Conservation (phyloP, 2,888 invertebrate genomes). For the Luperina testacea region DNA sequence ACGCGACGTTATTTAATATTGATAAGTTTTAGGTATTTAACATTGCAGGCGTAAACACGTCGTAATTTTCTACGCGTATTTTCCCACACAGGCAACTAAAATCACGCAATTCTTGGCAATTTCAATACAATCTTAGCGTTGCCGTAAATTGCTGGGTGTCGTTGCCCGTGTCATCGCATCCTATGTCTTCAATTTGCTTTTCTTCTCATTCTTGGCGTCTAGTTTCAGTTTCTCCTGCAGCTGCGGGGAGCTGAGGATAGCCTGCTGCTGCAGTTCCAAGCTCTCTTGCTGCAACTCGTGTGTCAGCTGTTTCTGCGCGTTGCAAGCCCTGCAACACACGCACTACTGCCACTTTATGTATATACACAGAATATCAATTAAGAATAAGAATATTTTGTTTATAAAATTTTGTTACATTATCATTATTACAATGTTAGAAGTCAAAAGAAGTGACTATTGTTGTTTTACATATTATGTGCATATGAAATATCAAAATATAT, state of each 20-base stretch:
- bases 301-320: conserved; percentile 83
- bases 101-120: not conserved
- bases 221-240: conserved; percentile 83
- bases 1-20: not conserved
- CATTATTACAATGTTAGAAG: conserved; percentile 80
- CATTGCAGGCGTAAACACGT: not conserved
- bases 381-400: conserved; percentile 72
- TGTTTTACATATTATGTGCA: conserved; percentile 73
- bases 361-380: conserved; percentile 67
- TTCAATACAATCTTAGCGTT: not conserved
- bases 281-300: conserved; percentile 87
- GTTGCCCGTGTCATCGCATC: not conserved
- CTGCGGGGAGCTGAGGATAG: conserved; percentile 82
- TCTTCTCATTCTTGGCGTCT: conserved; percentile 62
- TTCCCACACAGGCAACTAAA: not conserved
- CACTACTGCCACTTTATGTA: conserved; percentile 66
- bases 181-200: conserved; percentile 53
- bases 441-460: conserved; percentile 80
- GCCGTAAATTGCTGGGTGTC: not conserved
- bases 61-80: not conserved
- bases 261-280: conserved; percentile 85
- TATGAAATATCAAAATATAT: conserved; percentile 61
- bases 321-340: conserved; percentile 79
- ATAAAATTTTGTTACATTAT: conserved; percentile 73
- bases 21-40: not conserved